Conservation (phyloP, 2,113 vertebrate genomes). For the Phoenicopterus ruber region DNA sequence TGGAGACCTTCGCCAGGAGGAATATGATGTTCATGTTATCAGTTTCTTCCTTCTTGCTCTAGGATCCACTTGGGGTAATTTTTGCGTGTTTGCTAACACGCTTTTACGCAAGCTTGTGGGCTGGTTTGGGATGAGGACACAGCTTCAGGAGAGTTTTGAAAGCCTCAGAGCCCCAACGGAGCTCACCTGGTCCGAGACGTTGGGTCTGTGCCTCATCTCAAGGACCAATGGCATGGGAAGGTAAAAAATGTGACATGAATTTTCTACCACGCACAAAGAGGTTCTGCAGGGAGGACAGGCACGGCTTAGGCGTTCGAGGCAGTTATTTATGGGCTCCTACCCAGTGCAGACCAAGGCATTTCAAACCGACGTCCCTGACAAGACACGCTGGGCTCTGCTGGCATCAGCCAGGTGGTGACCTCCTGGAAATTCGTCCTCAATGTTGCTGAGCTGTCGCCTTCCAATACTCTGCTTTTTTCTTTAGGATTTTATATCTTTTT, state of each 20-base stretch:
- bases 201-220: not conserved
- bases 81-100: not conserved
- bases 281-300: not conserved
- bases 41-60: not conserved
- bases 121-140: not conserved
- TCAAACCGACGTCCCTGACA: rapidly evolving
- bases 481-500: not conserved
- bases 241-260: not conserved
- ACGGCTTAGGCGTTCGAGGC: not conserved
- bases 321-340: not conserved
- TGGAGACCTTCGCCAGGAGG: not conserved
- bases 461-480: not conserved
- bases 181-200: not conserved
- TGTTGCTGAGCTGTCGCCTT: not conserved
- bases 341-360: not conserved
- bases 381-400: not conserved
- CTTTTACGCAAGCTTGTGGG: not conserved
- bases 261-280: not conserved
- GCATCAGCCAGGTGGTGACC: not conserved
- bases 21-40: not conserved
- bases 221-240: not conserved
- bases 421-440: not conserved
- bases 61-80: not conserved
- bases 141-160: not conserved
- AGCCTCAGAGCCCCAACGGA: not conserved